These are phyloP conservation scores for Drymodes brunneopygia DNA, from an alignment of 2,113 vertebrate species.

Conservation along the genomic window DNA sequence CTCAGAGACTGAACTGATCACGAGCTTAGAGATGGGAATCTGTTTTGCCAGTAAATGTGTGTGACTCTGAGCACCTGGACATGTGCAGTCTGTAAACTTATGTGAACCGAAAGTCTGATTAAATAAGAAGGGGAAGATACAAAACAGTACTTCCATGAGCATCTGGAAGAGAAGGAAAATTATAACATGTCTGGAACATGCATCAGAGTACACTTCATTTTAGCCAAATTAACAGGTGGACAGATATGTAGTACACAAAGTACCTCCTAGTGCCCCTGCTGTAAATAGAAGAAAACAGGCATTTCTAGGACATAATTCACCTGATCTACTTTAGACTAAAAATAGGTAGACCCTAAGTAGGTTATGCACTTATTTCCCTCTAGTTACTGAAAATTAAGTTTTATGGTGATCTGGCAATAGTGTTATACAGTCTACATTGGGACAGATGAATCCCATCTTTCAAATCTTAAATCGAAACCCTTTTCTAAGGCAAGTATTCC, in stretches of 20 bases:
- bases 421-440: background rate
- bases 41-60: background rate
- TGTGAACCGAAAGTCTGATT: background rate
- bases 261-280: background rate
- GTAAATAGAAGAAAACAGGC: background rate
- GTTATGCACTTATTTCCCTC: background rate
- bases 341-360: background rate
- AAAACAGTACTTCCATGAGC: background rate
- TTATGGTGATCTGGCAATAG: background rate
- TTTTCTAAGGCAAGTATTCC: background rate
- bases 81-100: background rate
- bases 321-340: background rate
- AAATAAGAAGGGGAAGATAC: background rate
- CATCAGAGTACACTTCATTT: background rate
- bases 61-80: background rate
- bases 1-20: background rate
- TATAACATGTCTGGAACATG: background rate
- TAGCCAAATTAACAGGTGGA: background rate
- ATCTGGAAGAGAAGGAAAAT: background rate
- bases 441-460: background rate
- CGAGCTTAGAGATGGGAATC: background rate
- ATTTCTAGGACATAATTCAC: constrained; percentile 1
- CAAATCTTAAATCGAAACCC: background rate
- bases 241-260: background rate
- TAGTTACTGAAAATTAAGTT: background rate